Conservation (phyloP, 2,797 vertebrate genomes). For the Cossypha caffra region DNA sequence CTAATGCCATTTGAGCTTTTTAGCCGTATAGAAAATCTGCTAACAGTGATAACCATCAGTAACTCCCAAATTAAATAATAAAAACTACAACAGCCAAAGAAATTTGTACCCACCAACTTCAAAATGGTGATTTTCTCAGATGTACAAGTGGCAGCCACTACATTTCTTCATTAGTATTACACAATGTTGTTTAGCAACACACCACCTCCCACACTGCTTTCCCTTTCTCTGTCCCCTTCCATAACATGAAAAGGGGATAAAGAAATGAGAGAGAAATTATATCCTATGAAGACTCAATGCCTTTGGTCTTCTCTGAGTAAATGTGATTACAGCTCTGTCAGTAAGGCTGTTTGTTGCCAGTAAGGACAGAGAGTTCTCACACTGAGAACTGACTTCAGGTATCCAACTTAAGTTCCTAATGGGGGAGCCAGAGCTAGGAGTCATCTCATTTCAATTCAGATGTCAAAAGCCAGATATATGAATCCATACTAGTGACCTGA, state of each 20-base stretch:
- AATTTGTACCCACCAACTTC: background rate
- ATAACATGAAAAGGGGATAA: background rate
- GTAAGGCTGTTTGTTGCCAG: background rate
- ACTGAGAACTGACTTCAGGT: background rate
- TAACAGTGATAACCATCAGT: background rate
- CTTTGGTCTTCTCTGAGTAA: background rate
- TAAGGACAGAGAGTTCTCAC: background rate
- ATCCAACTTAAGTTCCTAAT: background rate
- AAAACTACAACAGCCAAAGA: background rate
- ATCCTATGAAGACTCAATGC: background rate
- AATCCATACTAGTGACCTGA: background rate
- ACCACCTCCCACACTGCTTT: fast-evolving
- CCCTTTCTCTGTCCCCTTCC: background rate
- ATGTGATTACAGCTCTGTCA: background rate
- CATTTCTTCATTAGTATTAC: background rate
- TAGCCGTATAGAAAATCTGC: background rate
- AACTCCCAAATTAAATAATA: background rate
- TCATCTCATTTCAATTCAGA: background rate
- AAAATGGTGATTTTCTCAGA: background rate
- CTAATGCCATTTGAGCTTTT: background rate
- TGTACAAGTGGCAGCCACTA: background rate
- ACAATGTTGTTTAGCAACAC: background rate
- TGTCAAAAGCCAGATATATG: background rate
- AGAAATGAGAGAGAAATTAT: background rate
- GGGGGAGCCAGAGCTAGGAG: background rate